phyloP scores from a whole-genome alignment of 2,888 invertebrate genomes.

The Physocephala rufipes region DNA sequence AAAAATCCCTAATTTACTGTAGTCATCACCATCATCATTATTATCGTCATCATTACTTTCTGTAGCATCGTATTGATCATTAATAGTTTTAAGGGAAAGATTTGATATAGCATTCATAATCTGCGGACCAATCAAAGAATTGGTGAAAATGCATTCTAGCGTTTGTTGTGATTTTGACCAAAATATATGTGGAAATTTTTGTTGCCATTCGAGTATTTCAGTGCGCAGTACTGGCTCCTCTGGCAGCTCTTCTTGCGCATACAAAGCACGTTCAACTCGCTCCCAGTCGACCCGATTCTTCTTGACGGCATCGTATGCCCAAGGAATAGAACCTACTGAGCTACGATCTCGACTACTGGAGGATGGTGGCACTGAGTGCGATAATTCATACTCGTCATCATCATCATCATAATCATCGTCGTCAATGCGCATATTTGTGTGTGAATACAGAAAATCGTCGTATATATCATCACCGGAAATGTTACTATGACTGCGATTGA shows the following conservation, averaged over 20 bases:
- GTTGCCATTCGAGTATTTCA: constrained; percentile 64
- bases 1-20: background rate
- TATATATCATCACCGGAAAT: constrained; percentile 42
- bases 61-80: constrained; percentile 39
- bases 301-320: constrained; percentile 66
- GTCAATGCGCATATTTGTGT: constrained; percentile 38
- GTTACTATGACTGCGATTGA: constrained; percentile 38
- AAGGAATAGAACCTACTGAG: constrained; percentile 65
- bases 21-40: constrained; percentile 50
- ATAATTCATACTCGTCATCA: constrained; percentile 57
- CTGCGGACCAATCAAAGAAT: constrained; percentile 34
- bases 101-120: constrained; percentile 55
- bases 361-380: constrained; percentile 60
- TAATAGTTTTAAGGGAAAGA: constrained; percentile 55
- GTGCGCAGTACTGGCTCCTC: constrained; percentile 56
- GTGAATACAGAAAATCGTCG: constrained; percentile 21
- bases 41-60: constrained; percentile 38
- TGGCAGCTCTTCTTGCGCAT: constrained; percentile 54
- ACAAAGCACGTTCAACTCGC: constrained; percentile 61
- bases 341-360: constrained; percentile 63
- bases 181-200: constrained; percentile 58
- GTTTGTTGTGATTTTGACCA: constrained; percentile 42
- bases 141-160: constrained; percentile 44
- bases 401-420: constrained; percentile 50
- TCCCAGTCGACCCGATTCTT: constrained; percentile 65